These are phyloP conservation scores for Notechis scutatus DNA, from an alignment of 2,113 vertebrate species.

Conservation along the genomic window DNA sequence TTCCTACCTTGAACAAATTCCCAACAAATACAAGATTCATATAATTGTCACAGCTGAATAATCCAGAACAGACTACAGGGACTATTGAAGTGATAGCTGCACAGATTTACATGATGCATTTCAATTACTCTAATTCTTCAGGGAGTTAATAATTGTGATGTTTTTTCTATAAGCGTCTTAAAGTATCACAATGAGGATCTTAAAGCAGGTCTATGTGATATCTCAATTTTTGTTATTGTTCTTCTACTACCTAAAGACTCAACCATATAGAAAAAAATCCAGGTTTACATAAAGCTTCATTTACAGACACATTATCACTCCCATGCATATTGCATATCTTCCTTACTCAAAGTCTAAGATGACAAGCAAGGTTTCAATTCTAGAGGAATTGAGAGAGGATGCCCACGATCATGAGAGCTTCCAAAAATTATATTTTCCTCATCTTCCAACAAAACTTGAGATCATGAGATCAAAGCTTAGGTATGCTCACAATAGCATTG, in stretches of 20 bases:
- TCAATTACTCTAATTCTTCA: background rate
- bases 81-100: background rate
- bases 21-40: background rate
- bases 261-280: background rate
- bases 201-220: background rate
- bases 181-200: background rate
- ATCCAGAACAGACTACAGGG: background rate
- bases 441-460: background rate
- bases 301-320: background rate
- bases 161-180: background rate
- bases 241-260: background rate
- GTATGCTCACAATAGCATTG: background rate
- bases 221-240: background rate
- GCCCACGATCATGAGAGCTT: background rate
- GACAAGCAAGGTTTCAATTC: background rate
- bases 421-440: background rate
- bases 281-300: background rate
- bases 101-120: background rate
- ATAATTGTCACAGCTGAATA: background rate
- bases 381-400: background rate
- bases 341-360: background rate
- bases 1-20: background rate
- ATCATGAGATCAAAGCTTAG: background rate
- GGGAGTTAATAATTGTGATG: background rate
- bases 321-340: background rate